A percentile compares a stretch with the other conserved stretches of the same genome.
Evolutionary conservation across 2,888 invertebrate genomes (phyloP).

Genomic region (Brachylomia viminalis): DNA sequence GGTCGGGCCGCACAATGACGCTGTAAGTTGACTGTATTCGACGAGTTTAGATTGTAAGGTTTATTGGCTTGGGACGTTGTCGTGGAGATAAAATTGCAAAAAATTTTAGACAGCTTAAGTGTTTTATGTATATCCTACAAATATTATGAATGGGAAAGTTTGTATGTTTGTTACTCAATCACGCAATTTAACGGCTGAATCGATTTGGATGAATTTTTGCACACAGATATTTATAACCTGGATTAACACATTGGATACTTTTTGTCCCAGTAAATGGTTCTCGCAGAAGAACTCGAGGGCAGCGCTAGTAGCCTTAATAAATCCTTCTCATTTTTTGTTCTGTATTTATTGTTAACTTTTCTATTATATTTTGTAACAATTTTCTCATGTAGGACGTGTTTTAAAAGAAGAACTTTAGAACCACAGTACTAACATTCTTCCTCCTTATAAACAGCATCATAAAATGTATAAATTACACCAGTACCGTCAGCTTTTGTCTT

Average conservation of each 20-base stretch:
- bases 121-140: neutral
- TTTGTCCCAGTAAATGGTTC: no score
- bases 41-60: conserved; percentile 13
- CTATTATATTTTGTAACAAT: neutral
- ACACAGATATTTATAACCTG: neutral
- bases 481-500: neutral
- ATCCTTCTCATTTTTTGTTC: no score
- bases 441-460: no score
- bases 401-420: neutral
- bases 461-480: neutral
- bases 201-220: neutral
- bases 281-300: no score
- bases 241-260: no score
- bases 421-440: neutral
- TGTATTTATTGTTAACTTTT: no score
- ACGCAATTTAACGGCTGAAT: neutral
- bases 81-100: neutral
- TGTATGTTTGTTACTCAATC: neutral
- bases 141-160: neutral
- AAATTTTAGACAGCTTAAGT: neutral
- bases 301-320: no score
- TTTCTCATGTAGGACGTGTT: neutral
- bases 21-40: conserved; percentile 8
- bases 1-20: conserved; percentile 19
- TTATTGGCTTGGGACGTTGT: conserved; percentile 3